phyloP scores from a whole-genome alignment of 2,888 invertebrate genomes.

The Coronaproctus castanopsis region DNA sequence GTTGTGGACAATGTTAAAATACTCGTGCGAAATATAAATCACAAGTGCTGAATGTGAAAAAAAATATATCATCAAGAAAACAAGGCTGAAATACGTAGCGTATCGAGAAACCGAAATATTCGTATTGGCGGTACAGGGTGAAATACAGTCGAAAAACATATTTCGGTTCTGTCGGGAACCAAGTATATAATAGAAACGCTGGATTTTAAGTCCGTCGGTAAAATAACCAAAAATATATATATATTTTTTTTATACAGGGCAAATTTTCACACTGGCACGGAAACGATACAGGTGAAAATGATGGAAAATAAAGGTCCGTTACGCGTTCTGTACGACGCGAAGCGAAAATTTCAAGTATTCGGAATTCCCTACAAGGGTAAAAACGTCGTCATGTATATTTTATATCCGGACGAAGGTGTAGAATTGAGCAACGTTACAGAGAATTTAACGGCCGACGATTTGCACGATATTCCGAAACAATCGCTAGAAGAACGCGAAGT shows the following conservation, averaged over 20 bases:
- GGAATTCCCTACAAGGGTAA: constrained; percentile 29
- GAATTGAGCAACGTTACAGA: constrained; percentile 25
- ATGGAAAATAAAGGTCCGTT: constrained; percentile 44
- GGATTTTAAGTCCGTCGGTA: no score
- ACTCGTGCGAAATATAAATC: no score
- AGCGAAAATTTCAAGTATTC: constrained; percentile 28
- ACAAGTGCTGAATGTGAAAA: no score
- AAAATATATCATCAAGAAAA: no score
- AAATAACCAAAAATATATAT: no score
- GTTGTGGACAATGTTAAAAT: no score
- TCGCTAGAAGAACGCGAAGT: constrained; percentile 10
- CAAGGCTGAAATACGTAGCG: no score
- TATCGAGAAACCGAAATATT: no score
- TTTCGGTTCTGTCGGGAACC: no score
- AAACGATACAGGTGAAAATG: constrained; percentile 32
- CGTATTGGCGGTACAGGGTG: no score
- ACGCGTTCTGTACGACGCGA: constrained; percentile 33
- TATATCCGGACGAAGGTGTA: constrained; percentile 26
- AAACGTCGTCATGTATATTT: constrained; percentile 29
- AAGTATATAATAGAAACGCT: no score
- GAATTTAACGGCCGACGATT: constrained; percentile 32
- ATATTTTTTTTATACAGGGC: constrained; percentile 12
- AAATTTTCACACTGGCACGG: constrained; percentile 19
- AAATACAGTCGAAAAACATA: no score
- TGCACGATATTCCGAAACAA: constrained; percentile 19